Percentiles rank a stretch among this genome's conserved stretches.
phyloP scores from a whole-genome alignment of 2,888 invertebrate species.

The Oegoconia quadripuncta region DNA sequence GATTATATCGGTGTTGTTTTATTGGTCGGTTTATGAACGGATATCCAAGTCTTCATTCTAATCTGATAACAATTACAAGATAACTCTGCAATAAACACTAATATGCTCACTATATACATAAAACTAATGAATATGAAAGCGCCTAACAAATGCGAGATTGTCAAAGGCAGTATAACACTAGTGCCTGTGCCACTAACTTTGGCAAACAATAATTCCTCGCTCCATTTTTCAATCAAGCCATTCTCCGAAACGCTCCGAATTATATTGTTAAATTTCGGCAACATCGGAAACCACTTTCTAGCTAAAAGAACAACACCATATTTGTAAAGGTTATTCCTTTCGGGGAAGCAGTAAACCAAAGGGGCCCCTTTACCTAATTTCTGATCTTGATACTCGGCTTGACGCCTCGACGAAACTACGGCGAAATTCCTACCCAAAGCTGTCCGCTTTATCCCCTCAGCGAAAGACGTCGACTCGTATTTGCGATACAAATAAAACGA shows the following conservation, averaged over 20 bases:
- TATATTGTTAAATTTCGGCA: conserved; percentile 61
- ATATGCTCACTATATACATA: conserved; percentile 54
- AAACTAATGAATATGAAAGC: conserved; percentile 69
- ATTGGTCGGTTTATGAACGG: too few relatives aligned
- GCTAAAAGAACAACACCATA: conserved; percentile 70
- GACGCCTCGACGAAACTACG: conserved; percentile 63
- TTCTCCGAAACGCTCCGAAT: conserved; percentile 71
- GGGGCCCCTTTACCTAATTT: conserved; percentile 61
- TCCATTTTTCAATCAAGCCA: conserved; percentile 73
- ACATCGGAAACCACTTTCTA: conserved; percentile 69
- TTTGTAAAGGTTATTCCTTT: conserved; percentile 67
- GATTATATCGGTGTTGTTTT: too few relatives aligned
- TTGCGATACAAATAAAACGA: conserved; percentile 71
- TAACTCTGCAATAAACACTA: conserved; percentile 58
- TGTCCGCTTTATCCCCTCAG: conserved; percentile 57
- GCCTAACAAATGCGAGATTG: conserved; percentile 63
- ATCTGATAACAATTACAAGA: not conserved
- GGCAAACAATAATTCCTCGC: conserved; percentile 59
- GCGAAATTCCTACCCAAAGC: conserved; percentile 64
- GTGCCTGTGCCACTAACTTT: conserved; percentile 37
- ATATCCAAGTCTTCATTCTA: too few relatives aligned
- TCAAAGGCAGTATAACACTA: conserved; percentile 52
- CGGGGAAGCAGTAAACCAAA: conserved; percentile 67
- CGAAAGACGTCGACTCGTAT: conserved; percentile 63
- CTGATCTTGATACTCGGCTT: conserved; percentile 67